Evolutionary conservation across 2,888 invertebrate genomes (phyloP).

Genomic region (Andrena flavipes): DNA sequence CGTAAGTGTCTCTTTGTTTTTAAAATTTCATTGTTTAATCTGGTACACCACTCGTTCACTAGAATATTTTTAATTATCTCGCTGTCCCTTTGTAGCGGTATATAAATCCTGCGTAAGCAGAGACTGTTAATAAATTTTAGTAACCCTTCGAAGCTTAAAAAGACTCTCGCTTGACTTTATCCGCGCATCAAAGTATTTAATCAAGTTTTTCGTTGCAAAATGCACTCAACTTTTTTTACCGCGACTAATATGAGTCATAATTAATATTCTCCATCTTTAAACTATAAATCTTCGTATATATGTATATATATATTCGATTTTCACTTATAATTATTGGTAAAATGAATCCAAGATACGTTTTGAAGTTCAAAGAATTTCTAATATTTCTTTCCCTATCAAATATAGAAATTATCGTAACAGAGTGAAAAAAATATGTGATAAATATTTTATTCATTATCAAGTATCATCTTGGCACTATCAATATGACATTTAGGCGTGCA

Average conservation of each 20-base stretch:
- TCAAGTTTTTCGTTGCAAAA: not conserved
- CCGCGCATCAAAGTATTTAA: too few species aligned
- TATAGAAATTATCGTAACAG: not conserved
- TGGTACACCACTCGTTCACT: not conserved
- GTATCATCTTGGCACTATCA: not conserved
- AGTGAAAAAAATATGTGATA: not conserved
- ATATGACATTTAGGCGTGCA: not conserved
- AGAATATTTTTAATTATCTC: conserved; percentile 29
- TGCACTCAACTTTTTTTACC: too few species aligned
- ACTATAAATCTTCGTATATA: too few species aligned
- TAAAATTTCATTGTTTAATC: too few species aligned
- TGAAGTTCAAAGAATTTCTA: not conserved
- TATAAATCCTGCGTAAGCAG: not conserved
- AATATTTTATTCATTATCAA: not conserved
- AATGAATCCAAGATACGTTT: not conserved
- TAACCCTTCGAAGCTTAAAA: not conserved
- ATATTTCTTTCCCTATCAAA: not conserved
- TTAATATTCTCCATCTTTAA: too few species aligned
- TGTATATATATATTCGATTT: too few species aligned
- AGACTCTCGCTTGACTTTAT: not conserved
- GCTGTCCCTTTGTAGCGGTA: not conserved
- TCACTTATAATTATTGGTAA: too few species aligned
- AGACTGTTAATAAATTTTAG: not conserved
- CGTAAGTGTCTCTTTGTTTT: too few species aligned
- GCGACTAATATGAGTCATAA: too few species aligned